phyloP scores from a whole-genome alignment of 2,113 vertebrate species.

The Mormyrus lacerda region DNA sequence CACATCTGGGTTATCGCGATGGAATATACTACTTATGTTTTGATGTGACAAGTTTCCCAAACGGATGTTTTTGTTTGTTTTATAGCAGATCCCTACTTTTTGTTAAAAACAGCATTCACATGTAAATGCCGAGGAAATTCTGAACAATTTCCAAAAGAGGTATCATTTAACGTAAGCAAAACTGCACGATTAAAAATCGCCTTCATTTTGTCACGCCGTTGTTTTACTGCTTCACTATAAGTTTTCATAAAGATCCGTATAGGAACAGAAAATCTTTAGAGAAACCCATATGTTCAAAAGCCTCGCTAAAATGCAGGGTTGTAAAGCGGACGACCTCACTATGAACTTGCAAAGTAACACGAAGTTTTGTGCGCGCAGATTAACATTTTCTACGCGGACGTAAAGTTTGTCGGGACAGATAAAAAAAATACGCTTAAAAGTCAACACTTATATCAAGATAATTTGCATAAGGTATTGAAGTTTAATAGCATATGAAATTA shows the following conservation, averaged over 20 bases:
- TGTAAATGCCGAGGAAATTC: neutral
- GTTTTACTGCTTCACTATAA: neutral
- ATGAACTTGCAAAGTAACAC: neutral
- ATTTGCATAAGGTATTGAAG: neutral
- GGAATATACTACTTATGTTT: neutral
- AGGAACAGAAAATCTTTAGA: neutral
- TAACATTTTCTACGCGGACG: neutral
- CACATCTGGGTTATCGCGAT: neutral
- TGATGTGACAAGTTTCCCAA: neutral
- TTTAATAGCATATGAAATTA: neutral
- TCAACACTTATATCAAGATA: neutral
- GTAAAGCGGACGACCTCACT: neutral
- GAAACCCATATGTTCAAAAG: neutral
- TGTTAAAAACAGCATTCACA: neutral
- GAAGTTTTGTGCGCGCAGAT: neutral
- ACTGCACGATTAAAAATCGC: neutral
- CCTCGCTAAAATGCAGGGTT: neutral
- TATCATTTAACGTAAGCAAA: neutral
- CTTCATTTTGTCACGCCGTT: neutral
- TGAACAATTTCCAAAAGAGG: neutral
- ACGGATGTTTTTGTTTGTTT: neutral
- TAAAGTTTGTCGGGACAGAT: neutral
- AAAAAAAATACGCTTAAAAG: neutral
- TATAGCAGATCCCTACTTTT: neutral
- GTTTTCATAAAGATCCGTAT: neutral